Evolutionary conservation across 2,888 invertebrate species (phyloP).

Genomic region (Agrilus mali): DNA sequence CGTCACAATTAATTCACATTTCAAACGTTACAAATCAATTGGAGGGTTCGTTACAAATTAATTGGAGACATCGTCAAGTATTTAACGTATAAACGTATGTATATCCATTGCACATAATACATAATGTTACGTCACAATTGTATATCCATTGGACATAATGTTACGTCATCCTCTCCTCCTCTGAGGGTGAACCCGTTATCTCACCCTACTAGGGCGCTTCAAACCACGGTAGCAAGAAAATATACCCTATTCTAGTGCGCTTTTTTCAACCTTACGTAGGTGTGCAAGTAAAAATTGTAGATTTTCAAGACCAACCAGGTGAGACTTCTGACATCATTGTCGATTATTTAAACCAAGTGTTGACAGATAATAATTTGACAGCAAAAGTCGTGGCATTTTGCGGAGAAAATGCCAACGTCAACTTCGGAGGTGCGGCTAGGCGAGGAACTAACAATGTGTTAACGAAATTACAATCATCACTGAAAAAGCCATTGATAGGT

Average conservation of each 20-base stretch:
- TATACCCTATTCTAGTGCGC: slow-evolving; percentile 19
- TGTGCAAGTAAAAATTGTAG: slow-evolving; percentile 16
- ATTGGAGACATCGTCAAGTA: no score
- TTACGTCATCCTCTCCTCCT: no score
- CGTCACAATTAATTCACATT: no score
- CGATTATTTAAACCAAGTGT: slow-evolving; percentile 17
- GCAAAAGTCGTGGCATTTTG: slow-evolving; percentile 15
- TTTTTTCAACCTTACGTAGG: slow-evolving; percentile 15
- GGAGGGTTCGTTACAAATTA: no score
- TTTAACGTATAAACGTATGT: no score
- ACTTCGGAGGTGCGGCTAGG: slow-evolving; percentile 18
- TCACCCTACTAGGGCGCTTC: no score
- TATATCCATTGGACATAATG: no score
- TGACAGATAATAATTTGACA: slow-evolving; percentile 19
- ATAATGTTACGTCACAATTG: no score
- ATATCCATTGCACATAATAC: no score
- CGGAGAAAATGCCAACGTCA: slow-evolving; percentile 16
- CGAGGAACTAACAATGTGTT: slow-evolving; percentile 19
- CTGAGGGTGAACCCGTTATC: no score
- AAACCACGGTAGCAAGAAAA: slow-evolving; percentile 21
- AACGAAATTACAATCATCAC: slow-evolving; percentile 14
- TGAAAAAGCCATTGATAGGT: slow-evolving; percentile 14
- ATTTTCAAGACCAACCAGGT: slow-evolving; percentile 13
- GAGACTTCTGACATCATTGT: slow-evolving; percentile 19
- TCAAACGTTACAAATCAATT: no score